phyloP scores from a whole-genome alignment of 2,113 vertebrate species.

The Pollachius pollachius region DNA sequence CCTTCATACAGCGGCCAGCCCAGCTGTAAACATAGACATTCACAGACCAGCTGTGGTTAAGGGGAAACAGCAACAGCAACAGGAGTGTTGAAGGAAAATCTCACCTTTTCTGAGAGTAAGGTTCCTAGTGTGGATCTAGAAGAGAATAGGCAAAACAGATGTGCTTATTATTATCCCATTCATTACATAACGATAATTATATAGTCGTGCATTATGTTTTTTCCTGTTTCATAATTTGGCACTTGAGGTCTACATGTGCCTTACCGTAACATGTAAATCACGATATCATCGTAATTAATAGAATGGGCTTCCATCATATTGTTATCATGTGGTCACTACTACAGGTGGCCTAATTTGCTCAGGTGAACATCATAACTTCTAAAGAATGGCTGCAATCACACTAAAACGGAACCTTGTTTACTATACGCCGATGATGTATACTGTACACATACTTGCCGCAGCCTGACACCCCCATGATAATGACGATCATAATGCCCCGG shows the following conservation, averaged over 20 bases:
- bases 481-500: conserved; percentile 62
- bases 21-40: conserved; percentile 63
- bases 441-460: conserved; percentile 65
- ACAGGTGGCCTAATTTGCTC: too few relatives aligned
- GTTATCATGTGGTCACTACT: too few relatives aligned
- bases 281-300: too few relatives aligned
- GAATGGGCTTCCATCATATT: too few relatives aligned
- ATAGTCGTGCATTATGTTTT: too few relatives aligned
- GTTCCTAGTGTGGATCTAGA: conserved; percentile 60
- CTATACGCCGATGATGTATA: not conserved
- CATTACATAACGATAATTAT: too few relatives aligned
- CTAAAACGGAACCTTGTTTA: not conserved
- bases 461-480: conserved; percentile 74
- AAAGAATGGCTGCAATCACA: not conserved
- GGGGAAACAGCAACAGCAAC: too few relatives aligned
- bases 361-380: too few relatives aligned
- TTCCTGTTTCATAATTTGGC: not conserved
- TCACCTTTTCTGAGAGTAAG: conserved; percentile 64
- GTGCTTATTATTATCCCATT: too few relatives aligned
- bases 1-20: conserved; percentile 88
- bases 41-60: too few relatives aligned
- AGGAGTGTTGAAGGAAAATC: conserved; percentile 1
- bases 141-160: not conserved
- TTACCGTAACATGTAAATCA: not conserved
- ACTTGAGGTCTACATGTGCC: not conserved